A percentile compares a stretch with the other conserved stretches of the same genome.
Evolutionary conservation across 2,797 vertebrate species (phyloP).

Genomic region (Etheostoma nigrum): DNA sequence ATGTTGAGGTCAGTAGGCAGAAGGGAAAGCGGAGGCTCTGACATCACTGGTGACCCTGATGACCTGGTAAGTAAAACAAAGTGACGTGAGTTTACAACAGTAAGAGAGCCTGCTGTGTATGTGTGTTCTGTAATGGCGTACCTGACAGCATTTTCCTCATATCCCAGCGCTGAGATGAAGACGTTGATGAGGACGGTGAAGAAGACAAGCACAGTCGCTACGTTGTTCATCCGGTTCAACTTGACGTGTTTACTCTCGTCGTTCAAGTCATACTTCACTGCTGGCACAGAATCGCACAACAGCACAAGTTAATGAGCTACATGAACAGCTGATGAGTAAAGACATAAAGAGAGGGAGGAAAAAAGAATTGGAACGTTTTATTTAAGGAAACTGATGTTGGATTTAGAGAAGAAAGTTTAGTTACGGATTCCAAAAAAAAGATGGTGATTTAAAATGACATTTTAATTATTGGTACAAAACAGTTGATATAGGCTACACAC

Average conservation of each 20-base stretch:
- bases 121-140: slow-evolving; percentile 3
- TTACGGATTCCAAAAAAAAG: neutral
- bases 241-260: slow-evolving; percentile 85
- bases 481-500: no score
- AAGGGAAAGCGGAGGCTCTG: neutral
- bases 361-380: neutral
- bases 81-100: neutral
- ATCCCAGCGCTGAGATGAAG: slow-evolving; percentile 91
- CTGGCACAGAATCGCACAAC: slow-evolving; percentile 5
- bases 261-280: slow-evolving; percentile 90
- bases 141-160: slow-evolving; percentile 60
- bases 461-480: neutral
- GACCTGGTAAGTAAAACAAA: slow-evolving; percentile 28
- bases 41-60: fast-evolving
- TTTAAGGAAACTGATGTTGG: neutral
- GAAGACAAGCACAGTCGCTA: slow-evolving; percentile 87
- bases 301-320: neutral
- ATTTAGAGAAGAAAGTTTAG: neutral
- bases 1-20: slow-evolving; percentile 18
- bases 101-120: fast-evolving
- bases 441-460: neutral
- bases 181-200: slow-evolving; percentile 90
- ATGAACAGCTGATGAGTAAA: neutral
- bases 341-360: neutral
- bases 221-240: slow-evolving; percentile 87